Base-by-base conservation (phyloP, 1,140 invertebrate genomes). In the Tribolium castaneum region DNA sequence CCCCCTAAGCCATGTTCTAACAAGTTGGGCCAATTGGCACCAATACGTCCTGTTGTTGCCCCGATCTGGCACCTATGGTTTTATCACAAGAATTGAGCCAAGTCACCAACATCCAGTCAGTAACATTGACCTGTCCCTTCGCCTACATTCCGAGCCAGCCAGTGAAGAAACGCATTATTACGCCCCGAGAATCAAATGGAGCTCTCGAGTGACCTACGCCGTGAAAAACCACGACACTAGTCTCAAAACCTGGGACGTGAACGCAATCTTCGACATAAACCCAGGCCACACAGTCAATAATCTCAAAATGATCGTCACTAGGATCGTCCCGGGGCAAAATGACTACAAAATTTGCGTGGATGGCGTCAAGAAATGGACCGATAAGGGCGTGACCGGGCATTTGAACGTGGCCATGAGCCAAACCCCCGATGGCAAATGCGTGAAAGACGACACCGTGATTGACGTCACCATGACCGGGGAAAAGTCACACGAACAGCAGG, bases 281-380 rank as follows among this genome's bases (percentile, higher is more conserved):
- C 51, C 80, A 35, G 85, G 83, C 13, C 83, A 86, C 30, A 45
- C 80, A 0, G 22, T 76, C 1, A 87, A 86, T 13, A 81, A 73
- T 34, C 4, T 87, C 3, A 84, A 85, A 80, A 16, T 85, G 9
- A 76, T 81, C 3, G 13, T 88, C 5, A 87, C 81, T 3, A 84
- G 85, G 70, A 77, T 71, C 1, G 82, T 81, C 10, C 83, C 85
- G 6, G 84, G 82, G 14, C 82, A 87, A 50, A 84, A 85, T 13
- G 84, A 86, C 66, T 81, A 82, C 0, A 79, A 87, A 81, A 83
- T 89, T 56, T 87, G 87, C 74, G 30, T 88, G 6, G 85, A 87
- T 34, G 85, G 76, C 1, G 79, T 80, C 2, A 85, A 86, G 22
- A 82, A 66, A 7, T 87, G 86, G 76, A 81, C 76, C 1, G 80